Base-by-base conservation (phyloP, 2,797 vertebrate genomes). In the Heteromormyrus szaboi region DNA sequence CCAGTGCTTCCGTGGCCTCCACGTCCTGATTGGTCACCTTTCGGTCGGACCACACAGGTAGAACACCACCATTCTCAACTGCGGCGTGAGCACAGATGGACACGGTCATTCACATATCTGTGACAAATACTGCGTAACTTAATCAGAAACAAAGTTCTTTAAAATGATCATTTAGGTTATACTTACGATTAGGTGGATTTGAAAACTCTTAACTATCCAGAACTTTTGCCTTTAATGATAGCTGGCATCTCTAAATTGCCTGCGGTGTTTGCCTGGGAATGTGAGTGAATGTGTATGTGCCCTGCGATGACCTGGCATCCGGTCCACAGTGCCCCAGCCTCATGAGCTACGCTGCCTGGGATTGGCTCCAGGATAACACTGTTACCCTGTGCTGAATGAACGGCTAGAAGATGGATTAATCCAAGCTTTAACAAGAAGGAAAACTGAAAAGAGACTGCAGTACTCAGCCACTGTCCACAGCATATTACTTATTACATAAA, bases 1-100 rank as follows among this genome's bases (percentile, higher is more conserved):
- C 86, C 33, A 90, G 86, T 0, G 90, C 90, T 25, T 90, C 90
- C 0, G 90, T 90, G n/a, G 90, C 90, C 51, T 90, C 90, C 17
- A 88, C 50, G 62, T 90, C 90, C 86, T 85, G 86, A 41, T 50
- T 88, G 50, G 86, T 87, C 41, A 88, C 62, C 62, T 90, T 89
- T 5, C 86, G 54, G 37, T 90, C 90, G 1, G 90, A 76, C 88
- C 88, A 89, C 56, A 88, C 59, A 0, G 59, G 56, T 25, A 50
- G 72, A 22, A 76, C 50, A 1, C 79, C 88, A 2, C 90, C 88
- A 0, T 90, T 89, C 72, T 88, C 88, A 22, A 68, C 86, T 68
- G 88, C 86, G 37, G 11, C 29, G 51, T 33, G 54, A 59, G 86
- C 25, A 81, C 5, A 88, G 87, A 87, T 12, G 11, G 53, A 87